Evolutionary conservation across 2,113 vertebrate species (phyloP).

Genomic region (Pandion haliaetus): DNA sequence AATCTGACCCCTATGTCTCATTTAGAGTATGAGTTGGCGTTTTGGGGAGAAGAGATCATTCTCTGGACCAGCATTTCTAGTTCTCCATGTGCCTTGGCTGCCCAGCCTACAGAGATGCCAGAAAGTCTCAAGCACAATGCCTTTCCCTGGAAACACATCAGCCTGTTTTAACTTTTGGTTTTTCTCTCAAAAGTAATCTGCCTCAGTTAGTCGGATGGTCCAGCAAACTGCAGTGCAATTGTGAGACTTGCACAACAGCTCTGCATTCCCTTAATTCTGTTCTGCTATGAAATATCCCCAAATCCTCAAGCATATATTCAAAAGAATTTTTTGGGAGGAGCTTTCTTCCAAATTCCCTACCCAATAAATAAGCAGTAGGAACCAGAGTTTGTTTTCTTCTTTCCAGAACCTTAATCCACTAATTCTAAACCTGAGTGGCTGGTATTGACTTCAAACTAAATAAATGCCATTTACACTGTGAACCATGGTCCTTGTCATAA

Average conservation of each 20-base stretch:
- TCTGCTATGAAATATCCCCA: neutral
- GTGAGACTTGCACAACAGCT: neutral
- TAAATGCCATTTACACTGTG: neutral
- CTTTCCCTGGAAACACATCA: neutral
- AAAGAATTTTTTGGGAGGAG: neutral
- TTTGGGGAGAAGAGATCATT: neutral
- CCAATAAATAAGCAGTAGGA: neutral
- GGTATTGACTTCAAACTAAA: neutral
- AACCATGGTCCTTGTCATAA: neutral
- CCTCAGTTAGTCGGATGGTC: neutral
- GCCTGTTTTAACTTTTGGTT: neutral
- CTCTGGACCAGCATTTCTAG: rapidly evolving
- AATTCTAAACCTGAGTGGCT: neutral
- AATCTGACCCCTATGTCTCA: neutral
- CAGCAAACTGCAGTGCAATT: neutral
- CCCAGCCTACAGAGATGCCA: neutral
- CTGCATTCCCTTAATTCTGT: neutral
- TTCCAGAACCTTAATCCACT: neutral
- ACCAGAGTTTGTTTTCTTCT: neutral
- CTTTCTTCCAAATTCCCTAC: neutral
- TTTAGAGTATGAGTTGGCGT: neutral
- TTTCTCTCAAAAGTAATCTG: neutral
- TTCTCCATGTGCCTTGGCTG: neutral
- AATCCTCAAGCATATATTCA: neutral
- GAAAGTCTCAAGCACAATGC: neutral